phyloP scores from a whole-genome alignment of 2,888 invertebrate genomes.

The Dryococelus australis region DNA sequence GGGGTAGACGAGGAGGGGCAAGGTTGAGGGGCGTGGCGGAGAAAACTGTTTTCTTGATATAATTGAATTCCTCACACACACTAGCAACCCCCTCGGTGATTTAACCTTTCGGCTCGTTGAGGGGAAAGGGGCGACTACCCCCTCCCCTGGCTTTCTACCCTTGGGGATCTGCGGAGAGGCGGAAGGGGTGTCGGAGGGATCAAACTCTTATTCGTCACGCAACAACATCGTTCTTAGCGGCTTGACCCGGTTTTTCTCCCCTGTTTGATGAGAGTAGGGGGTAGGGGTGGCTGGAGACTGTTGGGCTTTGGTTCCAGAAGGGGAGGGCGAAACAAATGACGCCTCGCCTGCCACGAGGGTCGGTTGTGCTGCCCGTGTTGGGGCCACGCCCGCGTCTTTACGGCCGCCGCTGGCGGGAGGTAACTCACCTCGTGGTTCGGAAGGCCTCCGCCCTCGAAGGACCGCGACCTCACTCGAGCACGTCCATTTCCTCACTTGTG shows the following conservation, averaged over 20 bases:
- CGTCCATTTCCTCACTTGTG: too few species aligned
- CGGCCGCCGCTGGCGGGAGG: background rate
- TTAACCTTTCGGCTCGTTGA: background rate
- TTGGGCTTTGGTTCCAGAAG: too few species aligned
- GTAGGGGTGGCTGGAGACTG: background rate
- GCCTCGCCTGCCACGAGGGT: background rate
- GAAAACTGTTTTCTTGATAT: slow-evolving; percentile 11
- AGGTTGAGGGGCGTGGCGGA: background rate
- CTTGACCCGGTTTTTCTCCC: background rate
- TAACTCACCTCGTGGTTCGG: background rate
- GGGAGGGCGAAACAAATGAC: background rate
- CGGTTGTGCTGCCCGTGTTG: background rate
- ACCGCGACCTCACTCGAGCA: too few species aligned
- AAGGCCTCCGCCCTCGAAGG: background rate
- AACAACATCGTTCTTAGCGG: background rate
- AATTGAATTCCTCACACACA: slow-evolving; percentile 16
- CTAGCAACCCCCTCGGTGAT: background rate
- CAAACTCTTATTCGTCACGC: background rate
- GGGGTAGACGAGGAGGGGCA: too few species aligned
- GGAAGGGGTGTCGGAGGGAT: background rate
- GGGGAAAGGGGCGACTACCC: background rate
- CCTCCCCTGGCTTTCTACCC: background rate
- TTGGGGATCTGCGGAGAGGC: background rate
- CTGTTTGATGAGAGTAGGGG: background rate
- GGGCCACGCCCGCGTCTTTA: background rate